Conservation (phyloP, 2,797 vertebrate species). For the Merluccius polli region DNA sequence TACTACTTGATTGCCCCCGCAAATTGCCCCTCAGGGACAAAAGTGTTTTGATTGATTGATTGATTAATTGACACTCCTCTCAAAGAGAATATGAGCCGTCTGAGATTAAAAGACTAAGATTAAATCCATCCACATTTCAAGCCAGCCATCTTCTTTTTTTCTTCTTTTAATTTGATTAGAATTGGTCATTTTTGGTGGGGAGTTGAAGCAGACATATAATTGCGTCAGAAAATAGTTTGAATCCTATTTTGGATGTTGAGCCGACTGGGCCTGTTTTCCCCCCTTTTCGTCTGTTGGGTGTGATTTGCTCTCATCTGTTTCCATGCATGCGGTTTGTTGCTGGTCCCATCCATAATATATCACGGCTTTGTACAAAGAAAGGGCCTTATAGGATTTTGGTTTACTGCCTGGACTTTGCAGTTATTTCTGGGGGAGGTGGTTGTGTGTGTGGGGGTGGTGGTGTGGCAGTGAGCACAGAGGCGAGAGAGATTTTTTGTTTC, state of each 20-base stretch:
- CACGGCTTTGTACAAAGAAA: neutral
- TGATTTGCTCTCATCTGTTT: neutral
- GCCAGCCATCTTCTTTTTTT: neutral
- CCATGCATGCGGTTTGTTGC: neutral
- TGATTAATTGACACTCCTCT: neutral
- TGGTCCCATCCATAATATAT: neutral
- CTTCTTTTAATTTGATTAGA: neutral
- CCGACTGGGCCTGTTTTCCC: neutral
- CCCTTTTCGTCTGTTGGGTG: neutral
- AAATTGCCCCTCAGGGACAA: too few species aligned
- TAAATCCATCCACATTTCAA: neutral
- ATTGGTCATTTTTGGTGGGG: neutral
- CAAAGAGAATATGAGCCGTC: neutral
- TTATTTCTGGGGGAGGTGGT: neutral
- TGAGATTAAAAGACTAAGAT: neutral
- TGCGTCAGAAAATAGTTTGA: neutral
- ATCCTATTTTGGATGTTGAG: neutral
- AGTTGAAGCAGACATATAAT: neutral
- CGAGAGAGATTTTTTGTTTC: too few species aligned
- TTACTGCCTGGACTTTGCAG: conserved; percentile 2
- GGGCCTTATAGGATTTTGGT: neutral
- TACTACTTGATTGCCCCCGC: too few species aligned
- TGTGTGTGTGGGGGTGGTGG: neutral
- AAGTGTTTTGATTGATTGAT: too few species aligned
- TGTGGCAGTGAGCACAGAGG: neutral